These are phyloP conservation scores for Polypedilum vanderplanki DNA, from an alignment of 1,140 invertebrate genomes.

Conservation along the genomic window DNA sequence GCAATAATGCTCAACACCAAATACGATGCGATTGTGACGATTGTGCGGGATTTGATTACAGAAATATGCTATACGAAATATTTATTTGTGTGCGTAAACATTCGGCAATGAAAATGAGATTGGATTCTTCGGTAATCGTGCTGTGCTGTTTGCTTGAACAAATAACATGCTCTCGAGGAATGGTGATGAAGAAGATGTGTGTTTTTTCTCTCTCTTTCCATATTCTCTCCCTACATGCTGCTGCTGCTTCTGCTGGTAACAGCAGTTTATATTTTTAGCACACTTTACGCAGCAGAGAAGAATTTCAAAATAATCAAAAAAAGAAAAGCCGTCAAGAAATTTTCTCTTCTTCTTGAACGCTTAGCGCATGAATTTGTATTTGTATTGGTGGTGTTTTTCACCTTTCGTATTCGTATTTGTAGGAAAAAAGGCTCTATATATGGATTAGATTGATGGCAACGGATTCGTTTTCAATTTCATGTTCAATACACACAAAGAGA, in stretches of 20 bases:
- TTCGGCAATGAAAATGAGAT: not conserved
- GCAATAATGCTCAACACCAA: not conserved
- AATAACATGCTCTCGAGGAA: constrained; percentile 23
- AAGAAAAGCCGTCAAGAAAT: constrained; percentile 2
- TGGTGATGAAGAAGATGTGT: not conserved
- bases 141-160: not conserved
- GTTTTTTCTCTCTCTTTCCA: not conserved
- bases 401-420: not conserved
- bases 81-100: not conserved
- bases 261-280: constrained; percentile 21
- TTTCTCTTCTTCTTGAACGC: not conserved
- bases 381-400: not conserved
- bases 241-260: not conserved
- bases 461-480: too few species aligned
- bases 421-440: not conserved
- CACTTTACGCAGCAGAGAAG: too few species aligned
- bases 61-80: not conserved
- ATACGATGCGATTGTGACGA: not conserved
- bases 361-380: not conserved
- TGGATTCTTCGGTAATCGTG: not conserved
- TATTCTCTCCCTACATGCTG: not conserved
- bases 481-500: too few species aligned
- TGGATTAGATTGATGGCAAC: too few species aligned
- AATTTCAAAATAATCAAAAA: constrained; percentile 22
- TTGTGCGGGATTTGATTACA: constrained; percentile 4